phyloP scores from a whole-genome alignment of 53 echinoderm and acorn worm species.

The Zoroaster sp. region DNA sequence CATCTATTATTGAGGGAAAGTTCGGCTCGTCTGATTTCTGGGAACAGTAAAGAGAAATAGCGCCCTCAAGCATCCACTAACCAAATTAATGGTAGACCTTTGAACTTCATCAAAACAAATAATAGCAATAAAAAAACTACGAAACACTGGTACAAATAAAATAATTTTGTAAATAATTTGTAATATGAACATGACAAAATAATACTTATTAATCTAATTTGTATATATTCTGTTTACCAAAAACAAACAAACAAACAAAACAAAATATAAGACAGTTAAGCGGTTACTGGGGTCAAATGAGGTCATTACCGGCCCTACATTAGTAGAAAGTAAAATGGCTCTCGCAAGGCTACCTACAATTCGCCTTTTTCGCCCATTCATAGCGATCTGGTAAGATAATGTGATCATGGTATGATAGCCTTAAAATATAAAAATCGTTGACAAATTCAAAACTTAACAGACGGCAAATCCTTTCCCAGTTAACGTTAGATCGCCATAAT shows the following conservation, averaged over 20 bases:
- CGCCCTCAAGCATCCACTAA: neutral
- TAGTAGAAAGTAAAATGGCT: neutral
- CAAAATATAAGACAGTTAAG: neutral
- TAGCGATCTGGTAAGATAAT: slow-evolving; percentile 23
- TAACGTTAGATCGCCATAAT: too few relatives aligned
- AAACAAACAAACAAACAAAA: too few relatives aligned
- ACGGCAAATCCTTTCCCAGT: too few relatives aligned
- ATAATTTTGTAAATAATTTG: too few relatives aligned
- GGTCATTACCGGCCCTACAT: neutral
- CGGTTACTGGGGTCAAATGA: neutral
- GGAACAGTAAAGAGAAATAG: neutral
- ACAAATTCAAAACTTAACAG: too few relatives aligned
- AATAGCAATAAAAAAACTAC: neutral
- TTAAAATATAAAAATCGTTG: too few relatives aligned
- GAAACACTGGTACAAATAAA: neutral
- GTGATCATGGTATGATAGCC: too few relatives aligned
- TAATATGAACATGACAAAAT: too few relatives aligned
- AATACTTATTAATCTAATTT: too few relatives aligned
- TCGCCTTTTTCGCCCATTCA: slow-evolving; percentile 42
- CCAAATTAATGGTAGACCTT: neutral
- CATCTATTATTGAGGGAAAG: too few relatives aligned
- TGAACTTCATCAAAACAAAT: neutral
- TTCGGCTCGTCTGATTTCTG: too few relatives aligned
- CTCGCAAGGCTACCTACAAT: slow-evolving; percentile 1
- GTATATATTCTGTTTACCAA: too few relatives aligned